phyloP scores from a whole-genome alignment of 2,113 vertebrate genomes.

The Sitta europaea region DNA sequence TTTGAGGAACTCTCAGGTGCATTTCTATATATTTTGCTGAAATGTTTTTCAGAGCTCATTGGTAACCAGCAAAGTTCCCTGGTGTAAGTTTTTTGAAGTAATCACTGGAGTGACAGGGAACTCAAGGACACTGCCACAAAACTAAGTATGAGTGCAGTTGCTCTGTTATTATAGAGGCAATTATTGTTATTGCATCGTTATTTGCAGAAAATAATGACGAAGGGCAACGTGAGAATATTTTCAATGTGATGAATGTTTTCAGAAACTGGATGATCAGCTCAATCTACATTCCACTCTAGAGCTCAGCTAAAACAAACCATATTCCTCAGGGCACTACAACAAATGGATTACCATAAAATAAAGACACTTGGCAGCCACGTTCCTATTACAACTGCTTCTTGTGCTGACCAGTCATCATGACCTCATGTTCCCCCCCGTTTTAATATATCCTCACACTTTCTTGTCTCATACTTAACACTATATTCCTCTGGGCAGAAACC shows the following conservation, averaged over 20 bases:
- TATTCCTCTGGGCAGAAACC: background rate
- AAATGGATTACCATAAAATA: background rate
- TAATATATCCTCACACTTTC: background rate
- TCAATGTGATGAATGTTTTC: background rate
- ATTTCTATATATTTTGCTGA: background rate
- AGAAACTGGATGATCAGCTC: background rate
- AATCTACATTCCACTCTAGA: background rate
- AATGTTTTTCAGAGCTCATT: background rate
- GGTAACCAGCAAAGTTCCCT: background rate
- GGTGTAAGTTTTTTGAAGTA: background rate
- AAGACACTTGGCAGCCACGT: background rate
- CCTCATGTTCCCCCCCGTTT: background rate
- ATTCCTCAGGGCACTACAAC: background rate
- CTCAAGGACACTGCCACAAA: background rate
- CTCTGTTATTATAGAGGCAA: background rate
- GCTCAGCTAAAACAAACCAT: background rate
- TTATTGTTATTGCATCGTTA: rapidly evolving
- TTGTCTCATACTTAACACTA: background rate
- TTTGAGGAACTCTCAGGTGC: background rate
- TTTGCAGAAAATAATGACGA: background rate
- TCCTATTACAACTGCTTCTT: background rate
- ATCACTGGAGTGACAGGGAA: background rate
- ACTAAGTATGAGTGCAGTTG: background rate
- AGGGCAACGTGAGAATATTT: background rate
- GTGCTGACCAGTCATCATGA: background rate